phyloP scores from a whole-genome alignment of 2,113 vertebrate species.

The Psittacus erithacus region DNA sequence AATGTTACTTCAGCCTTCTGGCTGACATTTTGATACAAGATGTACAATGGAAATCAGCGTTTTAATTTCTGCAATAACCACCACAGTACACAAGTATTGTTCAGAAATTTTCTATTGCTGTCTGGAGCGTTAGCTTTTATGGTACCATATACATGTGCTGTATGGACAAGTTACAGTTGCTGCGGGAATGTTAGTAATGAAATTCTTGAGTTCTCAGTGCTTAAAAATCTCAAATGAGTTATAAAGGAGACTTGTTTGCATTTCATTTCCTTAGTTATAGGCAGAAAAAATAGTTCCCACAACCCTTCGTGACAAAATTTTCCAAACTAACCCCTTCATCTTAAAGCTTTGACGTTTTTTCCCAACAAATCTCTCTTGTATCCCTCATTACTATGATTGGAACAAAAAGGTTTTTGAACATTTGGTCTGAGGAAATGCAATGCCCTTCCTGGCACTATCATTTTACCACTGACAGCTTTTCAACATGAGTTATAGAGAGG shows the following conservation, averaged over 20 bases:
- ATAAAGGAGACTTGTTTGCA: constrained; percentile 37
- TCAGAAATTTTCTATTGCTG: constrained; percentile 18
- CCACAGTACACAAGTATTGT: background rate
- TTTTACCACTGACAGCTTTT: background rate
- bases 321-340: background rate
- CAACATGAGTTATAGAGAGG: background rate
- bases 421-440: background rate
- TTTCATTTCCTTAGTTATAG: constrained; percentile 56
- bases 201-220: constrained; percentile 42
- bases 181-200: constrained; percentile 47
- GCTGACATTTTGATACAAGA: background rate
- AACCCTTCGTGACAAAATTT: background rate
- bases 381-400: background rate
- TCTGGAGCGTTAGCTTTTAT: constrained; percentile 40
- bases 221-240: constrained; percentile 49
- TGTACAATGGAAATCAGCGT: background rate
- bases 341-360: background rate
- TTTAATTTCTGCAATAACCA: constrained; percentile 5
- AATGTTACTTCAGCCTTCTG: background rate
- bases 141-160: background rate
- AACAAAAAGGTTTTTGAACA: background rate
- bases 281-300: background rate
- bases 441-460: background rate
- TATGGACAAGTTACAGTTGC: constrained; percentile 45
- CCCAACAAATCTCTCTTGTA: background rate